phyloP scores from a whole-genome alignment of 2,113 vertebrate species.

The Genyomyrus donnyi region DNA sequence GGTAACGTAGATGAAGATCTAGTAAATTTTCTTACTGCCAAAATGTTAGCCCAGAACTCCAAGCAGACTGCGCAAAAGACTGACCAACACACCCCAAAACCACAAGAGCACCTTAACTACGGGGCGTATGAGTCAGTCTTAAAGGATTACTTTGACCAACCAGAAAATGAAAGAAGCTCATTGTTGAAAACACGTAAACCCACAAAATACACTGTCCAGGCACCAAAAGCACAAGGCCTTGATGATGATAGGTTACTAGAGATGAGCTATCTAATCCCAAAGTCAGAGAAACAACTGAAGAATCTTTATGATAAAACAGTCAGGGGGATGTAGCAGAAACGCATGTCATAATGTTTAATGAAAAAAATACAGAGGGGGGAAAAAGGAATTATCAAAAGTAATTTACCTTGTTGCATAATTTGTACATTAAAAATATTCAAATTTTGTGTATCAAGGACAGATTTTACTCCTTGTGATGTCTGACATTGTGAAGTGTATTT shows the following conservation, averaged over 20 bases:
- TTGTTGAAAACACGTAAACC: slow-evolving; percentile 64
- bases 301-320: slow-evolving; percentile 71
- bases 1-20: slow-evolving; percentile 74
- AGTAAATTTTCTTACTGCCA: slow-evolving; percentile 79
- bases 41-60: slow-evolving; percentile 81
- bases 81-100: slow-evolving; percentile 60
- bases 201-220: slow-evolving; percentile 52
- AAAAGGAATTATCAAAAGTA: slow-evolving; percentile 9
- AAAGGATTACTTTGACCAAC: slow-evolving; percentile 71
- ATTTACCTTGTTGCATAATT: slow-evolving; percentile 56
- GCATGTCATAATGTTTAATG: not conserved
- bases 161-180: slow-evolving; percentile 55
- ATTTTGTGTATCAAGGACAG: slow-evolving; percentile 10
- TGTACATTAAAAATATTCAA: slow-evolving; percentile 34
- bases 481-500: slow-evolving; percentile 38
- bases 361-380: not conserved
- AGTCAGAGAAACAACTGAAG: slow-evolving; percentile 66
- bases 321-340: slow-evolving; percentile 69
- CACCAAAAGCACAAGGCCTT: slow-evolving; percentile 53
- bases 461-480: slow-evolving; percentile 41
- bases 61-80: slow-evolving; percentile 60
- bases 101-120: slow-evolving; percentile 68
- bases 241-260: slow-evolving; percentile 75
- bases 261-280: slow-evolving; percentile 71
- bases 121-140: slow-evolving; percentile 73